phyloP scores from a whole-genome alignment of 2,113 vertebrate genomes.

The Fulica atra region DNA sequence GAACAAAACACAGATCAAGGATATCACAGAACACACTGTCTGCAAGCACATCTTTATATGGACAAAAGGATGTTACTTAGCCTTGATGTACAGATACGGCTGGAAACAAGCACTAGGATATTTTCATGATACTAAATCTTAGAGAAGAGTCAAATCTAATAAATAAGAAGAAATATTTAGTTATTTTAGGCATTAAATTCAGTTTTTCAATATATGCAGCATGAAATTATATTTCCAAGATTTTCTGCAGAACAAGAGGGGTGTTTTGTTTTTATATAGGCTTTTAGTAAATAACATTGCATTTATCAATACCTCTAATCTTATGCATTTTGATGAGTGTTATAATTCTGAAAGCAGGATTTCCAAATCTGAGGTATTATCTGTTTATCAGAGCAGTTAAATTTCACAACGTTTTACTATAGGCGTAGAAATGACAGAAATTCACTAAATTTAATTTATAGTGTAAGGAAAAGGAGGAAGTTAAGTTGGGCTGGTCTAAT shows the following conservation, averaged over 20 bases:
- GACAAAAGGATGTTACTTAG: not conserved
- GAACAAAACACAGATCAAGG: constrained; percentile 52
- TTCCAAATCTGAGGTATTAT: not conserved
- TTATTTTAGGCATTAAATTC: not conserved
- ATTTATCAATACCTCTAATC: not conserved
- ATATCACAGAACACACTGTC: not conserved
- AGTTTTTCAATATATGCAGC: not conserved
- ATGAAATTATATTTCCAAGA: not conserved
- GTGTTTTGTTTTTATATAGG: not conserved
- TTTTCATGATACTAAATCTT: not conserved
- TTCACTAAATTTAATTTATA: not conserved
- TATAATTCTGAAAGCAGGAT: not conserved
- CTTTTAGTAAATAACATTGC: not conserved
- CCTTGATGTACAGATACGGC: not conserved
- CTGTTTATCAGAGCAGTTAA: not conserved
- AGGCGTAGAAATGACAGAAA: not conserved
- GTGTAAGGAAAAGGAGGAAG: not conserved
- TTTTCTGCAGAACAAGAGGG: not conserved
- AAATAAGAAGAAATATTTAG: not conserved
- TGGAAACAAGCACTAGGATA: not conserved
- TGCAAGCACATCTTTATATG: not conserved
- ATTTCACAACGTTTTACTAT: not conserved
- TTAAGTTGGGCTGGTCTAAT: not conserved
- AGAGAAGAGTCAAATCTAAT: not conserved
- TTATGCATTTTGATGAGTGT: not conserved